These are phyloP conservation scores for Caracal caracal DNA, from an alignment of 2,113 vertebrate species.

Conservation along the genomic window DNA sequence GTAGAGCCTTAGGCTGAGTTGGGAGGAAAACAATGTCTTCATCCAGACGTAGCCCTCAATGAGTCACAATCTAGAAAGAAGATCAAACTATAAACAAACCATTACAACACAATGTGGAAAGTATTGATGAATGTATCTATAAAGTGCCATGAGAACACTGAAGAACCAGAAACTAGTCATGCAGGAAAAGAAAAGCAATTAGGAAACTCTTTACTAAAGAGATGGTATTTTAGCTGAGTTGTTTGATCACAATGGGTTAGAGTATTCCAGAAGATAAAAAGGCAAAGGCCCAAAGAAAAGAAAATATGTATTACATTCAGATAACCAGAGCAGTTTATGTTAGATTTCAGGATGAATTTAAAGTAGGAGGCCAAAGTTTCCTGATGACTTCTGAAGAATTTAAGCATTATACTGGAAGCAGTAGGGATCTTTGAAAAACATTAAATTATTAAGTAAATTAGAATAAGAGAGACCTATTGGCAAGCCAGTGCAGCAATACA, in stretches of 20 bases:
- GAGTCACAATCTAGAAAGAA: constrained; percentile 9
- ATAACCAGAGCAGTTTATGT: background rate
- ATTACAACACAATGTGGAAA: background rate
- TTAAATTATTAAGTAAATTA: background rate
- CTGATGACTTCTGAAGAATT: background rate
- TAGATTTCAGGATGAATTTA: constrained; percentile 30
- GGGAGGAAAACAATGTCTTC: background rate
- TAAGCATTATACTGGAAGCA: background rate
- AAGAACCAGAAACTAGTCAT: background rate
- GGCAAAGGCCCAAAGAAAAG: background rate
- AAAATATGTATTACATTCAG: background rate
- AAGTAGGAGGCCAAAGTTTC: background rate
- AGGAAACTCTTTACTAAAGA: background rate
- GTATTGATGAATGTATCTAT: background rate
- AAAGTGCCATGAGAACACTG: background rate
- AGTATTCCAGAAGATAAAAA: background rate
- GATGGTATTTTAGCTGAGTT: background rate
- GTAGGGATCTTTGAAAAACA: background rate
- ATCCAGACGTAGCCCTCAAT: background rate
- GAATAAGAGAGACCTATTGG: background rate
- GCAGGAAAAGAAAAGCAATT: background rate
- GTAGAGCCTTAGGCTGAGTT: background rate
- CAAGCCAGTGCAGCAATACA: background rate
- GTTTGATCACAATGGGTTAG: background rate
- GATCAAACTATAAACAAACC: constrained; percentile 1